phyloP scores from a whole-genome alignment of 2,113 vertebrate species.

The Cyphomyrus plagiostoma region DNA sequence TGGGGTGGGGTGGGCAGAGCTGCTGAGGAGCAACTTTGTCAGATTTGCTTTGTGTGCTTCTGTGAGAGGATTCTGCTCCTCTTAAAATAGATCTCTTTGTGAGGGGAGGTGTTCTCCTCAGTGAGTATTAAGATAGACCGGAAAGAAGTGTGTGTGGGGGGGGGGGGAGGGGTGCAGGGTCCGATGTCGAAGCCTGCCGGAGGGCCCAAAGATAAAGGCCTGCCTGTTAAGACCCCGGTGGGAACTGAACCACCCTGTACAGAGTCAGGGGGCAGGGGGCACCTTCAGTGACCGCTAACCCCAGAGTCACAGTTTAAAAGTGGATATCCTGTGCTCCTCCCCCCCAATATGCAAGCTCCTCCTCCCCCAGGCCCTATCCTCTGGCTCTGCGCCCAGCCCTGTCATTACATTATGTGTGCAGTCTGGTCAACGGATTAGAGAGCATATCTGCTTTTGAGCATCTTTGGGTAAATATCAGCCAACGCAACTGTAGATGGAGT shows the following conservation, averaged over 20 bases:
- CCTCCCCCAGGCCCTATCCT: neutral
- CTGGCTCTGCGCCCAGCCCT: neutral
- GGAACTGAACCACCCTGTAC: neutral
- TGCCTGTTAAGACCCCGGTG: slow-evolving; percentile 2
- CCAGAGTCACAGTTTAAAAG: neutral
- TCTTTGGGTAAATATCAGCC: neutral
- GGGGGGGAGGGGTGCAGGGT: neutral
- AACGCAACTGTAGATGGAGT: neutral
- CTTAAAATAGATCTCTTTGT: neutral
- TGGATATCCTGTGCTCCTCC: neutral
- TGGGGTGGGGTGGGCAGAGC: neutral
- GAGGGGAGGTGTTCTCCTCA: neutral
- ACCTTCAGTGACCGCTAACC: neutral
- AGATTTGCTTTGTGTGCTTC: neutral
- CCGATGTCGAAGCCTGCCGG: neutral
- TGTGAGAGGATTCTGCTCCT: neutral
- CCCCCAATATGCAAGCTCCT: neutral
- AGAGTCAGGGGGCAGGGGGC: neutral
- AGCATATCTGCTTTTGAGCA: neutral
- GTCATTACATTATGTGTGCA: neutral
- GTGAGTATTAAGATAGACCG: neutral
- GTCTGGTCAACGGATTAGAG: neutral
- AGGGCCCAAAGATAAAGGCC: neutral
- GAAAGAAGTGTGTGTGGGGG: neutral
- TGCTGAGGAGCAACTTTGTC: neutral